Evolutionary conservation across 2,797 vertebrate species (phyloP), one percentile per base, ranked within the genome.

Genomic region (Tinamus major): DNA sequence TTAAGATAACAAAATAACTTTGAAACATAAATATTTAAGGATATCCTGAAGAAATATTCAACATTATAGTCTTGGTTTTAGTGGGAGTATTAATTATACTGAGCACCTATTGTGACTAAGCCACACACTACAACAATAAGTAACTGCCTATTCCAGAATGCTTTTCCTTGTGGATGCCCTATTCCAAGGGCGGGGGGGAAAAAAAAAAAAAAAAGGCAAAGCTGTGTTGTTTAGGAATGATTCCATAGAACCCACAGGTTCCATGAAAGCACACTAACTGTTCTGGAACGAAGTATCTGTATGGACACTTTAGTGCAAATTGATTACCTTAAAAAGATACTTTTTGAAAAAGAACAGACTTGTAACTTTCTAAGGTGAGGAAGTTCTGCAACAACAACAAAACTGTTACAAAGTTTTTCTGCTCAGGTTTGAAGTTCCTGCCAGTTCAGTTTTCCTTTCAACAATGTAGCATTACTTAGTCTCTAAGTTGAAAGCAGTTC

Each of bases 41-140:
- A 79, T 94, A 87, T 83, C 19, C 39, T 56, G 31, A 86, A 65
- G 68, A 77, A 33, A 53, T 68, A 21, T 20, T 79, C 33, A 31
- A 2, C 27, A 17, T 42, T 31, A 9, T 41, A 65, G 58, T 31
- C 37, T 68, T 23, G 1, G 15, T 70, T 87, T 29, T 26, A 12
- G 51, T 20, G 67, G 58, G 63, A 78, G 26, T 29, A 31, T 29
- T 17, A 55, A 13, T 31, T 61, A 70, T 55, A 55, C 29, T 24
- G 75, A 59, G 26, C 37, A 58, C 51, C 31, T 26, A 3, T 20
- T 1, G 0, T 23, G 56, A 51, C 13, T 0, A 8, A 88, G 33
- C 46, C n/a, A 55, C 51, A 55, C 16, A 17, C 17, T 29, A 31
- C 51, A 55, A 18, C 29, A 55, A 17, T 17, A 55, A 55, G 26